Evolutionary conservation across 2,797 vertebrate genomes (phyloP).

Genomic region (Sebastes umbrosus): DNA sequence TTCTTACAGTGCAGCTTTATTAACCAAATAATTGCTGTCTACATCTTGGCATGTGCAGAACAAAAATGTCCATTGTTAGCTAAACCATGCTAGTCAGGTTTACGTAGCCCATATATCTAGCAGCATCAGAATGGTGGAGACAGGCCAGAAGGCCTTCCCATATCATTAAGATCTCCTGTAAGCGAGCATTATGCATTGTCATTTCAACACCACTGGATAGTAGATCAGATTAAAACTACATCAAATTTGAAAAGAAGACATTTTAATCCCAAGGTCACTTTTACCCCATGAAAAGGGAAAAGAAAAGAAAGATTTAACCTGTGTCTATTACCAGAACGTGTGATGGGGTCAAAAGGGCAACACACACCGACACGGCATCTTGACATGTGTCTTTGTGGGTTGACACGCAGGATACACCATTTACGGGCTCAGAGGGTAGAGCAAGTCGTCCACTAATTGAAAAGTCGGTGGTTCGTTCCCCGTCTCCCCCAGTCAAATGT

Average conservation of each 20-base stretch:
- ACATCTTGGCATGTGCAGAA: not conserved
- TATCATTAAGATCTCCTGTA: not conserved
- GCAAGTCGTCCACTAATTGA: too few species aligned
- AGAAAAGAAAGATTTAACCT: not conserved
- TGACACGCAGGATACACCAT: not conserved
- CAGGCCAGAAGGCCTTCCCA: not conserved
- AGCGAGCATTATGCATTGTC: not conserved
- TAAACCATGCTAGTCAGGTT: not conserved
- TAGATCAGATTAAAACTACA: not conserved
- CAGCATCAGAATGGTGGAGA: not conserved
- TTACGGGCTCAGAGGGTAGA: rapidly evolving
- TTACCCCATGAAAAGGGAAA: not conserved
- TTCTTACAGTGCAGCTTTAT: not conserved
- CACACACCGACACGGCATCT: not conserved
- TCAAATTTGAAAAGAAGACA: not conserved
- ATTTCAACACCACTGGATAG: not conserved
- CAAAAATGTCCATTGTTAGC: not conserved
- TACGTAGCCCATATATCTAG: not conserved
- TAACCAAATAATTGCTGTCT: not conserved
- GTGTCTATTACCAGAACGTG: not conserved
- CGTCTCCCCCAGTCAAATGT: too few species aligned
- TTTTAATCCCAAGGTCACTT: not conserved
- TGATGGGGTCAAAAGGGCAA: not conserved
- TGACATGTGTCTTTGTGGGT: not conserved
- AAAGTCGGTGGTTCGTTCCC: too few species aligned